Percentiles rank a stretch among this genome's conserved stretches.
phyloP scores from a whole-genome alignment of 2,888 invertebrate genomes.

The Amorpha juglandis region DNA sequence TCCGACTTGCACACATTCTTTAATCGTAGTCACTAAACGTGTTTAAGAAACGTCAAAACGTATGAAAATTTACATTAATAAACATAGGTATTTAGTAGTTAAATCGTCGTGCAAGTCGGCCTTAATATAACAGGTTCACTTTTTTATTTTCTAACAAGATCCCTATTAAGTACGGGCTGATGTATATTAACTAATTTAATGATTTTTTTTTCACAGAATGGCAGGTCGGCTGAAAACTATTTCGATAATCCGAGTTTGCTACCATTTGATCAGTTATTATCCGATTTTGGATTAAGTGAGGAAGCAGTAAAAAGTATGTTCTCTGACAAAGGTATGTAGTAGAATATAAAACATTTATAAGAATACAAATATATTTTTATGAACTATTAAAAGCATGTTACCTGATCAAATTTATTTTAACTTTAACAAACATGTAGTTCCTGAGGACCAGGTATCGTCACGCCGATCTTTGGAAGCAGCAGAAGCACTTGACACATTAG shows the following conservation, averaged over 20 bases:
- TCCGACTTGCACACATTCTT: too few species aligned
- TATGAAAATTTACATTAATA: too few species aligned
- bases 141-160: neutral
- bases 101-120: too few species aligned
- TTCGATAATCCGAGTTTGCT: slow-evolving; percentile 87
- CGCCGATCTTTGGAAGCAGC: slow-evolving; percentile 88
- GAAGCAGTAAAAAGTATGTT: slow-evolving; percentile 87
- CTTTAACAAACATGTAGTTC: slow-evolving; percentile 81
- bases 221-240: slow-evolving; percentile 92
- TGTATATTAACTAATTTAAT: neutral
- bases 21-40: too few species aligned
- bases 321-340: slow-evolving; percentile 89
- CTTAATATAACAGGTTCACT: neutral
- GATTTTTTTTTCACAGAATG: slow-evolving; percentile 83
- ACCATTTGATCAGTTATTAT: slow-evolving; percentile 87
- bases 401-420: slow-evolving; percentile 17
- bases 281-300: slow-evolving; percentile 88
- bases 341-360: slow-evolving; percentile 16
- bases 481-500: slow-evolving; percentile 89
- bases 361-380: slow-evolving; percentile 23
- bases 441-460: slow-evolving; percentile 89
- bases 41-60: too few species aligned
- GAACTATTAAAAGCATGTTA: neutral
- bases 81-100: too few species aligned
- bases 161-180: neutral